Evolutionary conservation across 2,888 invertebrate genomes (phyloP).

Genomic region (Atethmia centrago): DNA sequence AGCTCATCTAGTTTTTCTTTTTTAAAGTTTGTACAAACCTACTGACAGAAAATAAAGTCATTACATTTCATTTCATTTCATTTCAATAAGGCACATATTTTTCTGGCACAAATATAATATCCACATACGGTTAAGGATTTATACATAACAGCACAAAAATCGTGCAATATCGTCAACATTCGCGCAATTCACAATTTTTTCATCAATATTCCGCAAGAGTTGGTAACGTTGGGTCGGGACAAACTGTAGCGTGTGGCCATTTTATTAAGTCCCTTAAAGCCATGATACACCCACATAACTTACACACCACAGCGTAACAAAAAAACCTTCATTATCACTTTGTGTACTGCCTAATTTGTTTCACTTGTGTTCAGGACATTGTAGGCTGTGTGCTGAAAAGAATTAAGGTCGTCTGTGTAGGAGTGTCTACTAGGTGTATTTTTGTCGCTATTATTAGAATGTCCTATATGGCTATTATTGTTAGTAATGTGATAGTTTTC

Average conservation of each 20-base stretch:
- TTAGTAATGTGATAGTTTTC: slow-evolving; percentile 19
- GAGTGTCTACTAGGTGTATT: slow-evolving; percentile 4
- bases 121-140: background rate
- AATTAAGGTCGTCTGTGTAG: background rate
- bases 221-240: too few species aligned
- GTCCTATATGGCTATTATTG: slow-evolving; percentile 21
- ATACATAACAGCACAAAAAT: slow-evolving; percentile 7
- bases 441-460: slow-evolving; percentile 2
- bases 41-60: too few species aligned
- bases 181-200: slow-evolving; percentile 41
- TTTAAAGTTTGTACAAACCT: too few species aligned
- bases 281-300: slow-evolving; percentile 18
- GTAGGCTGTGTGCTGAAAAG: slow-evolving; percentile 27
- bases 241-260: slow-evolving; percentile 64
- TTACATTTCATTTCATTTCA: too few species aligned
- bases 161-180: slow-evolving; percentile 12
- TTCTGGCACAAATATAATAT: background rate
- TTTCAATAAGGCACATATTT: background rate
- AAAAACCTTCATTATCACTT: background rate
- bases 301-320: slow-evolving; percentile 31
- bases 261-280: slow-evolving; percentile 60
- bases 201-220: slow-evolving; percentile 68
- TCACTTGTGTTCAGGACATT: background rate
- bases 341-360: slow-evolving; percentile 15
- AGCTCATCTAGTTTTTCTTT: too few species aligned